Evolutionary conservation across 2,888 invertebrate species (phyloP), one percentile per base, ranked within the genome.

Genomic region (Helicoverpa assulta): DNA sequence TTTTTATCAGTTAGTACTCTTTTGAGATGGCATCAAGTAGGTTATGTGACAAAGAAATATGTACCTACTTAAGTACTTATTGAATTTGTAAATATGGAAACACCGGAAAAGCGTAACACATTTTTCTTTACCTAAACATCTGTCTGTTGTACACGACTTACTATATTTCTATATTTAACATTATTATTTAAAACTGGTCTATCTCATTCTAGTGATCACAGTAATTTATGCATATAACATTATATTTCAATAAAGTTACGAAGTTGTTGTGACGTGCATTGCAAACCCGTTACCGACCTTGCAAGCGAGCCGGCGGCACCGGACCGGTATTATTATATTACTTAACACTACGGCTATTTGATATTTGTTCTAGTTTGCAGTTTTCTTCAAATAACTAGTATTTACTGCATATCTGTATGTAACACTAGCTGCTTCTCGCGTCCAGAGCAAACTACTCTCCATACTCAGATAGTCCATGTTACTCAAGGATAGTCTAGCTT

Each of bases 231-330:
- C 50, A 70, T 60, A 67, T 37, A 43, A 43, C 16, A 5, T 26
- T 2, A 26, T 3, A 70, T 75, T 64, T 72, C 54, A 73, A 59
- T 56, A 70, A 62, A 64, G 21, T 77, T 80, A 71, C 70, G 73
- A 76, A 75, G 66, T 74, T n/a, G 52, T 29, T 19, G 33, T 81
- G 80, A 82, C 83, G 78, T 76, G 76, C 18, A 18, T 59, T 70
- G 70, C 58, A 84, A 90, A 93, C 93, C 92, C 89, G 94, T 92
- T 91, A 90, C 79, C 89, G 92, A 92, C 94, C 94, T 94, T 94
- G 94, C 76, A 40, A 50, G 73, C 78, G 75, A 80, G 85, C 85
- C 81, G 86, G 82, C 81, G 86, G 82, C 79, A 73, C 70, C 53
- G 71, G 87, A 91, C 91, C 89, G 90, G 91, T 88, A 85, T 66